Percentiles rank a stretch among this genome's conserved stretches.
These are phyloP conservation scores for Heliconius aoede DNA, from an alignment of 2,888 invertebrate genomes.

Conservation along the genomic window DNA sequence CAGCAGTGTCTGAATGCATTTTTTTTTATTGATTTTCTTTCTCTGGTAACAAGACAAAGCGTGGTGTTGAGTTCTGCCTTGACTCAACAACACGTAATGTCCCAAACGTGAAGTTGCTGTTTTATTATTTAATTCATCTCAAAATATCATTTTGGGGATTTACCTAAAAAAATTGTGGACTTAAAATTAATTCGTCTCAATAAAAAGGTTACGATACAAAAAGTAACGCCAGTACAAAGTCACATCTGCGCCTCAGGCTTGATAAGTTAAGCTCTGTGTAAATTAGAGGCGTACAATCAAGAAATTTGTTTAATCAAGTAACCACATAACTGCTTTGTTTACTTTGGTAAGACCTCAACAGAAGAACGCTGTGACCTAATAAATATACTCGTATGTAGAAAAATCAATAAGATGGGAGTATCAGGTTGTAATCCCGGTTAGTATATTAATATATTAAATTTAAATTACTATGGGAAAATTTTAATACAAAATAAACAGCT, in stretches of 20 bases:
- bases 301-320: constrained; percentile 57
- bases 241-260: constrained; percentile 47
- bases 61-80: too few relatives aligned
- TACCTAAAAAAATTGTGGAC: background rate
- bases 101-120: too few relatives aligned
- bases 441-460: too few relatives aligned
- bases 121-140: background rate
- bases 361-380: background rate
- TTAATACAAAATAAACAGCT: too few relatives aligned
- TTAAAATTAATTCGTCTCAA: background rate
- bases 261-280: constrained; percentile 51
- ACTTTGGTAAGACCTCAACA: background rate
- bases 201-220: constrained; percentile 3
- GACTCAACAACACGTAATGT: too few relatives aligned
- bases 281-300: constrained; percentile 56
- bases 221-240: constrained; percentile 55
- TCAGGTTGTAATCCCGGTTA: too few relatives aligned
- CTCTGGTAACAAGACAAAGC: too few relatives aligned
- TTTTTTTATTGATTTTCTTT: too few relatives aligned
- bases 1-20: too few relatives aligned
- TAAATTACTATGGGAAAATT: too few relatives aligned
- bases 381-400: too few relatives aligned
- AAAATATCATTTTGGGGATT: background rate
- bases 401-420: too few relatives aligned
- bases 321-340: constrained; percentile 36